Conservation (phyloP, 1,140 invertebrate genomes). For the Berghia stephanieae region DNA sequence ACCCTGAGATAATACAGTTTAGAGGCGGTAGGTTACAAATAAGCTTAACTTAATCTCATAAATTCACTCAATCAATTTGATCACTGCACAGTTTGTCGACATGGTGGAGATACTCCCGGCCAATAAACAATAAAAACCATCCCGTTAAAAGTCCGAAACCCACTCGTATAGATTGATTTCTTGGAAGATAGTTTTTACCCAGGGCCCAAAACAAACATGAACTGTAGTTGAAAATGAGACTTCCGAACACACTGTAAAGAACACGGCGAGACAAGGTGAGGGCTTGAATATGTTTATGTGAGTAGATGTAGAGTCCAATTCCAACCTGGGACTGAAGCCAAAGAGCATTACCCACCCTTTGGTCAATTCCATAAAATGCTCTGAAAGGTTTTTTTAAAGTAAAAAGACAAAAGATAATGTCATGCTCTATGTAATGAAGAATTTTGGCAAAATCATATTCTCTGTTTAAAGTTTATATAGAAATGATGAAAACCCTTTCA, state of each 20-base stretch:
- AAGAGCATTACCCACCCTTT: constrained; percentile 44
- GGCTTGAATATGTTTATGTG: constrained; percentile 41
- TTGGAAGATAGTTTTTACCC: constrained; percentile 57
- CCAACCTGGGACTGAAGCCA: constrained; percentile 59
- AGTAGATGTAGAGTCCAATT: constrained; percentile 53
- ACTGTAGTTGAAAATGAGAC: constrained; percentile 54
- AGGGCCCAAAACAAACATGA: constrained; percentile 49
- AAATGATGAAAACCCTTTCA: no score
- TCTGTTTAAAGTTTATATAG: no score
- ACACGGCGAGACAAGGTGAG: constrained; percentile 32
- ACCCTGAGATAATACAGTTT: no score
- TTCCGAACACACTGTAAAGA: constrained; percentile 48
- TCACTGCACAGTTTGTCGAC: constrained; percentile 25
- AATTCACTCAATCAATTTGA: no score
- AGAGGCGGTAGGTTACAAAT: no score
- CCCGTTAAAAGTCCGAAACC: constrained; percentile 42
- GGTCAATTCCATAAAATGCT: constrained; percentile 39
- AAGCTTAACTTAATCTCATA: no score
- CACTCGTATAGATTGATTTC: constrained; percentile 62
- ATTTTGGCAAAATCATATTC: no score
- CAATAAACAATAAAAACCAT: constrained; percentile 38
- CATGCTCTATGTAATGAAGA: no score
- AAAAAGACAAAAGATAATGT: no score
- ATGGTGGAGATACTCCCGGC: constrained; percentile 40
- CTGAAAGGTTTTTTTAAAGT: no score